phyloP scores from a whole-genome alignment of 1,140 invertebrate genomes.

The Macrobrachium rosenbergii region DNA sequence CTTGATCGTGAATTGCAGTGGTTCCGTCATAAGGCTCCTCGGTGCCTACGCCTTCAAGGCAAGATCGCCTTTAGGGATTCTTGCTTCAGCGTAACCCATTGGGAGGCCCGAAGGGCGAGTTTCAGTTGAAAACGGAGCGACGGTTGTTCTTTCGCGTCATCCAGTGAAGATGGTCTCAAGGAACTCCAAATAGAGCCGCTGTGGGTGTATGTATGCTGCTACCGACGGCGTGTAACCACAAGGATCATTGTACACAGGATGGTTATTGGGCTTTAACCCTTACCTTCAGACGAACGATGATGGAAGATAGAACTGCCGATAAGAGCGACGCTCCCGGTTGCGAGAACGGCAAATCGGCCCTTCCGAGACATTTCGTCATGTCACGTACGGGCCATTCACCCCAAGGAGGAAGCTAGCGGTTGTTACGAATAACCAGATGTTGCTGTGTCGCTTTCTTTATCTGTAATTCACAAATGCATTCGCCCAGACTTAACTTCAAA shows the following conservation, averaged over 20 bases:
- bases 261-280: neutral
- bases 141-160: conserved; percentile 9
- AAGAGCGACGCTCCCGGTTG: conserved; percentile 34
- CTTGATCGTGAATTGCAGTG: conserved; percentile 23
- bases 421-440: neutral
- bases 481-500: no score
- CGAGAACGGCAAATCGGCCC: neutral
- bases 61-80: conserved; percentile 16
- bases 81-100: neutral
- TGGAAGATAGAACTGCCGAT: neutral
- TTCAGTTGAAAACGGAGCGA: neutral
- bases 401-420: conserved; percentile 62
- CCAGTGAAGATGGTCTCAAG: conserved; percentile 34
- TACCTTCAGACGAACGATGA: neutral
- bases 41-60: neutral
- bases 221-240: neutral
- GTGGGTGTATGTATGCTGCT: conserved; percentile 17
- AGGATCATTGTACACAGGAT: neutral
- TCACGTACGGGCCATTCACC: conserved; percentile 60
- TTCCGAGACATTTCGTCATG: conserved; percentile 19
- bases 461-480: neutral
- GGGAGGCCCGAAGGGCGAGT: neutral
- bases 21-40: conserved; percentile 21
- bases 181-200: conserved; percentile 4
- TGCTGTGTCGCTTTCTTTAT: neutral